phyloP scores from a whole-genome alignment of 2,113 vertebrate species.

The Cyrtonyx montezumae region DNA sequence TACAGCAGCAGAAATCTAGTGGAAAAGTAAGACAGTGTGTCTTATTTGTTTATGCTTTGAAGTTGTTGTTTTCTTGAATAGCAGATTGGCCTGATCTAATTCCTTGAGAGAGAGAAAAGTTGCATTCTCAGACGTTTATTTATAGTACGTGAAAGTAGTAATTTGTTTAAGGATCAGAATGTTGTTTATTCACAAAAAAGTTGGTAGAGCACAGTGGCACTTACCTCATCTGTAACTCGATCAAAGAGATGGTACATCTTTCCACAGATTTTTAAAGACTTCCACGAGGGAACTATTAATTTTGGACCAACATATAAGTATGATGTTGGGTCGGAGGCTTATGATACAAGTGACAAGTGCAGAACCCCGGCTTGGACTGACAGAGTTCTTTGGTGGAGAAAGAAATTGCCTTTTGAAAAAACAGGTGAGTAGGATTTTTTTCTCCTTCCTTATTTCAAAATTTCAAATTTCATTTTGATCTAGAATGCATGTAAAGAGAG shows the following conservation, averaged over 20 bases:
- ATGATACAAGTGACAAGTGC: constrained; percentile 85
- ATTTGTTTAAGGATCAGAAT: neutral
- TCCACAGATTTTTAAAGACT: constrained; percentile 84
- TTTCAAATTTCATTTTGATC: neutral
- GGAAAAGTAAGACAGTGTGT: constrained; percentile 76
- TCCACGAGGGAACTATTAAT: constrained; percentile 83
- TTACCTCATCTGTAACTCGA: neutral
- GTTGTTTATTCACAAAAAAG: neutral
- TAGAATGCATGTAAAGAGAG: neutral
- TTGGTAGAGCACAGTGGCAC: accelerated
- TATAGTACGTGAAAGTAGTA: neutral
- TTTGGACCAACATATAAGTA: constrained; percentile 87
- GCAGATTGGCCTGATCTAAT: neutral
- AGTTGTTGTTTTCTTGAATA: neutral
- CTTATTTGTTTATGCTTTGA: neutral
- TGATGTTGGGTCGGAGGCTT: constrained; percentile 81
- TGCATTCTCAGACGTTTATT: neutral
- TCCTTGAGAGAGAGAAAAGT: neutral
- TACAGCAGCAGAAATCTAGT: constrained; percentile 81
- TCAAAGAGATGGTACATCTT: neutral
- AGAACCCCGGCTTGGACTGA: constrained; percentile 86
- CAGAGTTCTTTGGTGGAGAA: constrained; percentile 85
- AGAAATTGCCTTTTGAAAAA: constrained; percentile 78
- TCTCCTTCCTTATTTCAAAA: neutral
- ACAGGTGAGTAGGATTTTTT: constrained; percentile 63